Conservation (phyloP, 1,140 invertebrate genomes). For the Mercenaria mercenaria region DNA sequence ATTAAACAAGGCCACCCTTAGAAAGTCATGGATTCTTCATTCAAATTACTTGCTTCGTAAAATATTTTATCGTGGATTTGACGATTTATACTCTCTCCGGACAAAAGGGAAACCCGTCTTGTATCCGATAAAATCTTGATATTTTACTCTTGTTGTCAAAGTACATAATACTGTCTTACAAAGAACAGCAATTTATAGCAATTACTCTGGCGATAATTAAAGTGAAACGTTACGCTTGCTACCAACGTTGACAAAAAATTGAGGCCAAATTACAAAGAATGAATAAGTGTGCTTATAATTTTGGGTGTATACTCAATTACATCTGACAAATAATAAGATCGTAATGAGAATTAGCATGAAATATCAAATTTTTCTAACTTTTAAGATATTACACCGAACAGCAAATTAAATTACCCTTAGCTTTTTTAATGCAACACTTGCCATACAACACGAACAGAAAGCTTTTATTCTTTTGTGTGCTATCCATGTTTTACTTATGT, state of each 20-base stretch:
- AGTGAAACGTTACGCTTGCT: conserved; percentile 51
- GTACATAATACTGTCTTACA: conserved; percentile 39
- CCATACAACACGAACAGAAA: no score
- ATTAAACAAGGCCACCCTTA: conserved; percentile 54
- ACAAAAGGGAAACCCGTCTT: conserved; percentile 50
- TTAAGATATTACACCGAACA: no score
- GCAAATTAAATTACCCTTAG: no score
- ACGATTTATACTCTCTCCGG: conserved; percentile 29
- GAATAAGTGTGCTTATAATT: conserved; percentile 6
- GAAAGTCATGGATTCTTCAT: neutral
- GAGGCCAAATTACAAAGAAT: conserved; percentile 29
- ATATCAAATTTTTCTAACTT: neutral
- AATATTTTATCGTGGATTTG: conserved; percentile 56
- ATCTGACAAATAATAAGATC: conserved; percentile 20
- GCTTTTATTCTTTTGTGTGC: no score
- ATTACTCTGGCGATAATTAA: conserved; percentile 57
- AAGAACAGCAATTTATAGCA: conserved; percentile 60
- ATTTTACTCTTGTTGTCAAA: conserved; percentile 64
- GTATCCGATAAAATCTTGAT: conserved; percentile 61
- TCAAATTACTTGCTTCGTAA: conserved; percentile 24
- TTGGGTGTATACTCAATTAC: conserved; percentile 8
- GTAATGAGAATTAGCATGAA: neutral
- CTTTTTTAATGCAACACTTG: no score
- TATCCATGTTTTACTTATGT: no score
- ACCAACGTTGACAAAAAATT: conserved; percentile 18